Base-by-base conservation (phyloP, 2,888 invertebrate species). In the Drosophila lutescens region DNA sequence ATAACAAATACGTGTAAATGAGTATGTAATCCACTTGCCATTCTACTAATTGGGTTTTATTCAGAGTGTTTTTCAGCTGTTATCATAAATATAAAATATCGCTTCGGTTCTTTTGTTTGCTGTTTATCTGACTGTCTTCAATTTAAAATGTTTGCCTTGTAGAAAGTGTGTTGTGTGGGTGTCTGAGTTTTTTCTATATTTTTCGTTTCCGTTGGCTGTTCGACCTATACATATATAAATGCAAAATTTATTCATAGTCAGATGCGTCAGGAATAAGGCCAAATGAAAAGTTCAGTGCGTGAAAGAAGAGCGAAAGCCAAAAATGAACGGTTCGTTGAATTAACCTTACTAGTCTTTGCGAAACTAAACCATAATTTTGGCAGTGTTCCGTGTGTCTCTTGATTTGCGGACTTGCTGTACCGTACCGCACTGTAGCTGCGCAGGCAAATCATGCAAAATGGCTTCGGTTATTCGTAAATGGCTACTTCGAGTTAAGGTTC, bases 1-100 rank as follows among this genome's bases (percentile, higher is more conserved):
- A 85, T 85, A 85, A 85, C 87, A 86, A 87, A 86, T 86, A 78
- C 75, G 53, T 76, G 62, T 79, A 80, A 84, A 84, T 89, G 78
- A 78, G 72, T 87, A 77, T 80, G 78, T 81, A 76, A 87, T 82
- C 74, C 51, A 71, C 46, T 51, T 49, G 43, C 34, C 50, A 50
- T 68, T 60, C 58, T 56, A 50, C 56, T 40, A 53, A 51, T 63
- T 71, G 36, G 36, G 53, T 50, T 73, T 57, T 51, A 15, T 41
- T 30, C 46, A 53, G 12, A 47, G 53, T 32, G 40, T 60, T 43
- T 71, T 20, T 50, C 26, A 55, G 38, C 23, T 74, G 49, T 43
- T 49, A 43, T 30, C 30, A 30, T 41, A 63, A 63, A 63, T 66
- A 66, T 65, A 66, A 66, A 66, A 66, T 47, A 66, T 66, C 54